A percentile compares a stretch with the other conserved stretches of the same genome.
Conservation (phyloP, 2,113 vertebrate species). For the Hippocampus comes region DNA sequence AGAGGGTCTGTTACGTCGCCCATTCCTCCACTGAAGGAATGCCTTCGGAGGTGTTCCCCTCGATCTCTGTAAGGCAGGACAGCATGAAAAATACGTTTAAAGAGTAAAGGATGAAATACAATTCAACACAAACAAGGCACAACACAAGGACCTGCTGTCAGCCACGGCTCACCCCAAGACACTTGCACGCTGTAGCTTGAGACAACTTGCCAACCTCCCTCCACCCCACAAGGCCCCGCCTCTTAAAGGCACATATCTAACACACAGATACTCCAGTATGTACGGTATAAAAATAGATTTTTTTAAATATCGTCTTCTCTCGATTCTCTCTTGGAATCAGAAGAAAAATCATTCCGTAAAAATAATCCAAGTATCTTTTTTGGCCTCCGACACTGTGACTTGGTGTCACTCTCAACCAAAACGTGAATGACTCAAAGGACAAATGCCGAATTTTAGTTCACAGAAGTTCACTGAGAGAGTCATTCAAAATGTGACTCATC, state of each 20-base stretch:
- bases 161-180: too few species aligned
- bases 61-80: constrained; percentile 48
- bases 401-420: constrained; percentile 13
- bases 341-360: neutral
- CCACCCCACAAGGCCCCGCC: too few species aligned
- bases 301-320: neutral
- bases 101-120: too few species aligned
- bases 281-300: too few species aligned
- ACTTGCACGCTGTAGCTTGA: too few species aligned
- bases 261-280: too few species aligned
- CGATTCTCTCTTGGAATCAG: neutral
- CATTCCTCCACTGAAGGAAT: constrained; percentile 56
- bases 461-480: constrained; percentile 29
- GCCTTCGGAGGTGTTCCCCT: constrained; percentile 65
- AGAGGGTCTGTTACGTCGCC: constrained; percentile 70
- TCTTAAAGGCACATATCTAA: too few species aligned
- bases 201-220: too few species aligned
- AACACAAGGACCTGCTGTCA: too few species aligned
- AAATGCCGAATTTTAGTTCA: constrained; percentile 51
- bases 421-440: constrained; percentile 50
- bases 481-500: constrained; percentile 60
- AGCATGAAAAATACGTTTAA: neutral
- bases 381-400: constrained; percentile 7
- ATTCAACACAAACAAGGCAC: too few species aligned
- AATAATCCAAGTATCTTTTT: neutral